Conservation (phyloP, 2,888 invertebrate genomes). For the Thymelicus lineola region DNA sequence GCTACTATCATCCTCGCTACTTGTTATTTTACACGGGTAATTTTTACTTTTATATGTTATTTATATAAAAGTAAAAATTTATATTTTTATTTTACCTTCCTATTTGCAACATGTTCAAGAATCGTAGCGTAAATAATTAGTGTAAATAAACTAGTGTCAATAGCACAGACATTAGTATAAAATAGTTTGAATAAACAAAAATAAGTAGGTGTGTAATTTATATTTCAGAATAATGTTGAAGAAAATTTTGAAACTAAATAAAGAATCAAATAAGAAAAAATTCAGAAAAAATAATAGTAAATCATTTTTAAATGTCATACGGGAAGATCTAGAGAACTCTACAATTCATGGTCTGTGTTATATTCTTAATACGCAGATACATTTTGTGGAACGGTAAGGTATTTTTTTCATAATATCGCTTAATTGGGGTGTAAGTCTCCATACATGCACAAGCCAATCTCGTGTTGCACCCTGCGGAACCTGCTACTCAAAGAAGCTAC, state of each 20-base stretch:
- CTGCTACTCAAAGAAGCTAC: no score
- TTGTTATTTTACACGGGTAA: no score
- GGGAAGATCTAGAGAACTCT: conserved; percentile 62
- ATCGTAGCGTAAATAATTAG: not conserved
- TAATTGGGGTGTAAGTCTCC: no score
- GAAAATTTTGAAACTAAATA: not conserved
- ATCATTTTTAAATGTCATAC: conserved; percentile 59
- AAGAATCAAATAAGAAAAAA: conserved; percentile 47
- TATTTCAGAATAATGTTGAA: not conserved
- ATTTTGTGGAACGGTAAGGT: conserved; percentile 67
- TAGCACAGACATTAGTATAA: no score
- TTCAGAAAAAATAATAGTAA: conserved; percentile 48
- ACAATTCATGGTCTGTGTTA: conserved; percentile 72
- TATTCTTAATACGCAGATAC: conserved; percentile 62
- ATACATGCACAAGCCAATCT: no score
- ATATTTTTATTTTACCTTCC: no score
- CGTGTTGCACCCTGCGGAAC: no score
- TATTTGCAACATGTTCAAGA: not conserved
- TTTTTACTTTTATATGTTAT: no score
- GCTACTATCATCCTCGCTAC: no score
- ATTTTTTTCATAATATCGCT: conserved; percentile 1
- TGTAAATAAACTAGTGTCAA: no score
- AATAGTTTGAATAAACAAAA: not conserved
- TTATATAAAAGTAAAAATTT: no score
- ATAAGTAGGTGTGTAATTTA: no score